Conservation (phyloP, 2,888 invertebrate genomes). For the Stratiomys singularior region DNA sequence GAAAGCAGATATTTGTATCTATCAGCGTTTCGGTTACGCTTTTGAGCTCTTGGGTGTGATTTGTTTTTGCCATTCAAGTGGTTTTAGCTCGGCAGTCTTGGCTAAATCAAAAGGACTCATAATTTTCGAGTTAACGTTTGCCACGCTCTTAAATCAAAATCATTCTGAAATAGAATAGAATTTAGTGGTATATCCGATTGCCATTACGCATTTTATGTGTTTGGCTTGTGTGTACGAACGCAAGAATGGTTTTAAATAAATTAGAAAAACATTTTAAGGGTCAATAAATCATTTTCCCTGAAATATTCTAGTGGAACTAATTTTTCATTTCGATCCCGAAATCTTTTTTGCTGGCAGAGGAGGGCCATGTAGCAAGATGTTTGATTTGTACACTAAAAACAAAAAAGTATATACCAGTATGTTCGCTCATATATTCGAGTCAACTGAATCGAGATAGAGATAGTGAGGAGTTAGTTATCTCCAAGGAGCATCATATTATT, state of each 20-base stretch:
- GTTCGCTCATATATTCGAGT: too few species aligned
- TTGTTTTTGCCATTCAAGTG: constrained; percentile 4
- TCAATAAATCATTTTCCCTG: constrained; percentile 8
- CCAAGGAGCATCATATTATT: background rate
- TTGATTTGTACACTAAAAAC: background rate
- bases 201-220: background rate
- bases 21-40: constrained; percentile 1
- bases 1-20: background rate
- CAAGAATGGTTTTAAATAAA: constrained; percentile 20
- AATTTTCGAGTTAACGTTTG: constrained; percentile 2
- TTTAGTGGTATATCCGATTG: background rate
- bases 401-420: background rate
- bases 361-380: background rate
- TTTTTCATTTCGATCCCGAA: background rate
- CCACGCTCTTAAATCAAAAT: background rate
- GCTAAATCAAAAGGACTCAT: constrained; percentile 9
- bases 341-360: background rate
- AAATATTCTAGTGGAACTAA: constrained; percentile 4
- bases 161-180: background rate
- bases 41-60: background rate
- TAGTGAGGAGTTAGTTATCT: too few species aligned
- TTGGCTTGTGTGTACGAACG: background rate
- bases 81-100: background rate
- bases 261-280: constrained; percentile 22
- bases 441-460: too few species aligned